A percentile compares a stretch with the other conserved stretches of the same genome.
These are phyloP conservation scores for Thamnophis elegans DNA, from an alignment of 2,797 vertebrate species.

Conservation along the genomic window DNA sequence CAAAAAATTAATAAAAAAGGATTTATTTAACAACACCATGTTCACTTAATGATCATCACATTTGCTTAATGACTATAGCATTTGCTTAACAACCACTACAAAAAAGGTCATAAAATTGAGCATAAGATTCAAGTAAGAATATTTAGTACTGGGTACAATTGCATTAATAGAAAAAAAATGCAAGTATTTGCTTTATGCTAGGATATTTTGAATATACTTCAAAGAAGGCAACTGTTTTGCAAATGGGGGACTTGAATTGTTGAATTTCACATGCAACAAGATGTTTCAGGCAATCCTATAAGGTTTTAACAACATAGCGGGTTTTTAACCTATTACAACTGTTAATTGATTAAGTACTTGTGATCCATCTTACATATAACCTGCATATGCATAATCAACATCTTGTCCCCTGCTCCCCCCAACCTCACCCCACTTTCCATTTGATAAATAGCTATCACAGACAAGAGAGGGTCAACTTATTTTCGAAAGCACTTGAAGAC, in stretches of 20 bases:
- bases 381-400: background rate
- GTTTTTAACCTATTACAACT: background rate
- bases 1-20: no score
- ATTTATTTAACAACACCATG: no score
- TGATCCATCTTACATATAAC: background rate
- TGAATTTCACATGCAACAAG: background rate
- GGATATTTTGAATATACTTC: background rate
- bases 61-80: no score
- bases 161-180: background rate
- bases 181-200: background rate
- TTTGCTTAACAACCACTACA: no score
- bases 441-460: background rate
- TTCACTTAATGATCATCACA: no score
- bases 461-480: background rate
- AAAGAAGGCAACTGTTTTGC: background rate
- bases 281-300: background rate
- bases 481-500: background rate
- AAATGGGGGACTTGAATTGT: background rate
- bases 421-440: background rate
- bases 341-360: background rate
- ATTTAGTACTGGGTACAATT: background rate
- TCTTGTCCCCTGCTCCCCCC: background rate
- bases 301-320: no score
- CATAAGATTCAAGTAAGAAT: background rate
- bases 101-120: no score